These are phyloP conservation scores for Barnardius zonarius DNA, from an alignment of 2,113 vertebrate species.

Conservation along the genomic window DNA sequence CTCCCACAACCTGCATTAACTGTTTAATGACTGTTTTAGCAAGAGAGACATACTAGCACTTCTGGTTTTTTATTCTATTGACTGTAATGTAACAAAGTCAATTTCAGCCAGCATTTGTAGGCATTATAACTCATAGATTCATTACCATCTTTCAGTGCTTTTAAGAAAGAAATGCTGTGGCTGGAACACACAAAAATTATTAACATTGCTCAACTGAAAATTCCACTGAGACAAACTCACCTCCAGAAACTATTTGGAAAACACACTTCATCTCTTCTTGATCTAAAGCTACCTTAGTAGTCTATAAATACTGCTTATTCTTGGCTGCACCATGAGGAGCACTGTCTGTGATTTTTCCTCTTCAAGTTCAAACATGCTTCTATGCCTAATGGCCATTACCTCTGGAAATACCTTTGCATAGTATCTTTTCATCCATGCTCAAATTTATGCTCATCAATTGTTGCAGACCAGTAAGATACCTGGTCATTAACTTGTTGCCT, in stretches of 20 bases:
- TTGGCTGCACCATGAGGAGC: neutral
- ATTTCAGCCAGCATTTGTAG: neutral
- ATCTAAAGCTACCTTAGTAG: neutral
- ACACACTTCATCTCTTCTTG: neutral
- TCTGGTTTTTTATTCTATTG: neutral
- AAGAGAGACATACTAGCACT: neutral
- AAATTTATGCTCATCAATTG: conserved; percentile 21
- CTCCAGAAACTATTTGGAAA: neutral
- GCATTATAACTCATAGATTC: neutral
- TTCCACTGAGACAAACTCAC: neutral
- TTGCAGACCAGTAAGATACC: conserved; percentile 30
- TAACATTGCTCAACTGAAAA: neutral
- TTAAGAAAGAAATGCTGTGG: neutral
- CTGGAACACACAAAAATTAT: neutral
- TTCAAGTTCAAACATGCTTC: neutral
- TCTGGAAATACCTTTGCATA: neutral
- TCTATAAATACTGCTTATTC: neutral
- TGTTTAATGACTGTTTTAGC: neutral
- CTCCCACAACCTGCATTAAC: neutral
- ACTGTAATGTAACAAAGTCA: neutral
- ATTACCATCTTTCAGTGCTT: neutral
- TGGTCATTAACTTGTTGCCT: conserved; percentile 33
- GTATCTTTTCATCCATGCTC: neutral
- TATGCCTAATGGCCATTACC: neutral
- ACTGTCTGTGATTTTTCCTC: neutral